These are phyloP conservation scores for Brachionus koreanus DNA, from an alignment of 1,140 invertebrate species.

Conservation along the genomic window DNA sequence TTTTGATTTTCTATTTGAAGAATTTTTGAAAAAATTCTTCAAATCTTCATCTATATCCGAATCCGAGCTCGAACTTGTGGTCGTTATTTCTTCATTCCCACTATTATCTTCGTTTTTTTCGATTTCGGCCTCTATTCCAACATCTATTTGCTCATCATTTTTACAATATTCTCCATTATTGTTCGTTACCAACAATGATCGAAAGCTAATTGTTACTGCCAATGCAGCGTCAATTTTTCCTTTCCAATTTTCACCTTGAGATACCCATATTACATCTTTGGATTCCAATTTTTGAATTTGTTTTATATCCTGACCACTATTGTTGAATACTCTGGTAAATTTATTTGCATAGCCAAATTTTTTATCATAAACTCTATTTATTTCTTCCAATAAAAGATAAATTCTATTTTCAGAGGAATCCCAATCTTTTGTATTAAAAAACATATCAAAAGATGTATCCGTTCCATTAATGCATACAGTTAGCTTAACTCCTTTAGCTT, in stretches of 20 bases:
- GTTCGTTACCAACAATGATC: neutral
- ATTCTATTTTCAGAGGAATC: neutral
- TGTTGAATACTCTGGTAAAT: slow-evolving; percentile 18
- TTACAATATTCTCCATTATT: neutral
- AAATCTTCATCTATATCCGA: no score
- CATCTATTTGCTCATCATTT: neutral
- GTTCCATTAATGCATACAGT: neutral
- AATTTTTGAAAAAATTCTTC: no score
- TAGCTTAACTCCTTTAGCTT: neutral
- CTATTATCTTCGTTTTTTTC: neutral
- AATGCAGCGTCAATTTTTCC: neutral
- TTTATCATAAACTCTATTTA: slow-evolving; percentile 15
- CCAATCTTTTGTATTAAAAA: slow-evolving; percentile 44
- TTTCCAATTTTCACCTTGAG: slow-evolving; percentile 42
- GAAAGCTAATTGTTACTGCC: neutral
- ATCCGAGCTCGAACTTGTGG: neutral
- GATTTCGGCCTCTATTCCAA: neutral
- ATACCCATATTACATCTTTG: slow-evolving; percentile 9
- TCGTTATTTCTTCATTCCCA: neutral
- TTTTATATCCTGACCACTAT: slow-evolving; percentile 29
- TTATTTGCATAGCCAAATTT: neutral
- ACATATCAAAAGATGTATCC: neutral
- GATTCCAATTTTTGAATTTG: neutral
- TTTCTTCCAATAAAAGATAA: slow-evolving; percentile 25
- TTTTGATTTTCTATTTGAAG: neutral